Percentiles rank a stretch among this genome's conserved stretches.
phyloP scores from a whole-genome alignment of 2,113 vertebrate species.

The Actenoides hombroni region DNA sequence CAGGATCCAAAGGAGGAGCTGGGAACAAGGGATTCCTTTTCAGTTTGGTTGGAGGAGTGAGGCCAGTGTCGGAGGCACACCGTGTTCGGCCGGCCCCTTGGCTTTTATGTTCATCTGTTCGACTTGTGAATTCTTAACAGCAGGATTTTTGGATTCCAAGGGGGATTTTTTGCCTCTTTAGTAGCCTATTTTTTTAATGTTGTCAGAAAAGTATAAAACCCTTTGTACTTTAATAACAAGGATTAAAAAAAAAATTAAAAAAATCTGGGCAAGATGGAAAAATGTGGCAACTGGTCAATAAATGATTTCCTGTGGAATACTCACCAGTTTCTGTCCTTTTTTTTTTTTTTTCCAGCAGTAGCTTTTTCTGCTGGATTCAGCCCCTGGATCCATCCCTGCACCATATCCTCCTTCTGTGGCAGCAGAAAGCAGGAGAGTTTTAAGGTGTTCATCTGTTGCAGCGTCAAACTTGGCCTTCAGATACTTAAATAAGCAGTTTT shows the following conservation, averaged over 20 bases:
- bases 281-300: background rate
- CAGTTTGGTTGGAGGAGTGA: background rate
- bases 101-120: background rate
- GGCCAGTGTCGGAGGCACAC: background rate
- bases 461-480: background rate
- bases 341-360: background rate
- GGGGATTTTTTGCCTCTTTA: constrained; percentile 13
- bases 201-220: constrained; percentile 13
- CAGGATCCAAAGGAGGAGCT: constrained; percentile 44
- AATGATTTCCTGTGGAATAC: constrained; percentile 1
- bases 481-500: background rate
- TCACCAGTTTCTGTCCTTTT: background rate
- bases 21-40: constrained; percentile 53
- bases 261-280: background rate
- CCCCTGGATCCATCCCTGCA: background rate
- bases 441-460: background rate
- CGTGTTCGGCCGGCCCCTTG: background rate
- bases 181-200: constrained; percentile 51
- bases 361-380: background rate
- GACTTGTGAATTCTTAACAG: background rate
- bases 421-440: background rate
- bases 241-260: background rate
- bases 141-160: constrained; percentile 1
- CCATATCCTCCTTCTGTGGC: background rate
- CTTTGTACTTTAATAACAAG: constrained; percentile 46